A percentile compares a stretch with the other conserved stretches of the same genome.
Evolutionary conservation across 1,140 invertebrate species (phyloP).

Genomic region (Brachionus manjavacas): DNA sequence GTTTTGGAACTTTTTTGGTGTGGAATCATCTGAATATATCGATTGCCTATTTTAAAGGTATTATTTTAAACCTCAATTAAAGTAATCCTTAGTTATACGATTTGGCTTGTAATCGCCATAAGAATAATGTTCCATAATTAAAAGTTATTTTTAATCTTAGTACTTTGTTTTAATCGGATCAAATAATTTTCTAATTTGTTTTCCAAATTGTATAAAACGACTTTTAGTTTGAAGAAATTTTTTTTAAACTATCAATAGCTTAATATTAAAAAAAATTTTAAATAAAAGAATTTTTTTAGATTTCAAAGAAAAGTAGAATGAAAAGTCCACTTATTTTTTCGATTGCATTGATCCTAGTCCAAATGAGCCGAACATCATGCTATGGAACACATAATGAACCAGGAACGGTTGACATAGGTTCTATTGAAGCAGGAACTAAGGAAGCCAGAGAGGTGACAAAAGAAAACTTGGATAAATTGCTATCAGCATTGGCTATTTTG

Average conservation of each 20-base stretch:
- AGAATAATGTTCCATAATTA: no score
- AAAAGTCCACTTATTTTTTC: background rate
- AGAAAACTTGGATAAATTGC: background rate
- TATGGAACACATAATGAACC: background rate
- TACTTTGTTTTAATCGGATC: background rate
- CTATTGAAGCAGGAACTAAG: background rate
- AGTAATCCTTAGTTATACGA: background rate
- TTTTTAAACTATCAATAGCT: background rate
- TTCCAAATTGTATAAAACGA: background rate
- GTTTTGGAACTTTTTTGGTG: background rate
- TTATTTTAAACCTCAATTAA: background rate
- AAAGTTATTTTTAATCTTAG: background rate
- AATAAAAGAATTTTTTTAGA: background rate
- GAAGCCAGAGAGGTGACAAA: background rate
- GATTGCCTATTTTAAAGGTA: background rate
- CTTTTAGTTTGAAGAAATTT: background rate
- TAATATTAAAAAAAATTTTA: background rate
- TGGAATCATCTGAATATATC: background rate
- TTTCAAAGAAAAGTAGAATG: background rate
- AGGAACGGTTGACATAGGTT: background rate
- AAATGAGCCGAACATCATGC: background rate
- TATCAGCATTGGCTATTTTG: background rate
- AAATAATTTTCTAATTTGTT: background rate
- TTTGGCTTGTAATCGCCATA: background rate
- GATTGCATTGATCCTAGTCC: background rate